A percentile compares a stretch with the other conserved stretches of the same genome.
phyloP scores from a whole-genome alignment of 1,140 invertebrate species.

The Heliothis virescens region DNA sequence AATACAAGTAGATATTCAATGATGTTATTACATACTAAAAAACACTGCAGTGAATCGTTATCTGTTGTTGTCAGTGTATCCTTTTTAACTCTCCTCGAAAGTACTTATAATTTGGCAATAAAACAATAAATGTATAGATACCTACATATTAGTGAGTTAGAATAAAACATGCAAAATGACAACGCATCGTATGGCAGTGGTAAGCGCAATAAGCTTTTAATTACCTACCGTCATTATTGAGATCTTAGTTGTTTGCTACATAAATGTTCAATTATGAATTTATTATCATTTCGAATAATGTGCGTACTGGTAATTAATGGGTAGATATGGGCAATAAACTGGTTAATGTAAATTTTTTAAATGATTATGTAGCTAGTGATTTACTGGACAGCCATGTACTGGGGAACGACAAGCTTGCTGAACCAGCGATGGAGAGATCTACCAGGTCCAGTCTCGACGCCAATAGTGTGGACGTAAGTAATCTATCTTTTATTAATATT shows the following conservation, averaged over 20 bases:
- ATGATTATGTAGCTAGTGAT: slow-evolving; percentile 80
- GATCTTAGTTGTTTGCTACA: slow-evolving; percentile 54
- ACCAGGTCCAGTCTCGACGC: slow-evolving; percentile 78
- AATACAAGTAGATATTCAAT: slow-evolving; percentile 40
- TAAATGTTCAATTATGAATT: slow-evolving; percentile 58
- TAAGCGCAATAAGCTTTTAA: slow-evolving; percentile 51
- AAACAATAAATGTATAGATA: background rate
- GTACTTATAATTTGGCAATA: background rate
- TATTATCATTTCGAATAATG: slow-evolving; percentile 76
- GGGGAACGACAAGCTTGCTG: slow-evolving; percentile 75
- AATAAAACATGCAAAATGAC: slow-evolving; percentile 73
- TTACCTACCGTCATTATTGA: slow-evolving; percentile 61
- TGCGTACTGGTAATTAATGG: slow-evolving; percentile 72
- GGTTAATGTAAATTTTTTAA: slow-evolving; percentile 76
- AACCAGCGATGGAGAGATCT: slow-evolving; percentile 77
- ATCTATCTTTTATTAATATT: slow-evolving; percentile 8
- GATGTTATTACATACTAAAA: slow-evolving; percentile 41
- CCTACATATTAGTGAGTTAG: background rate
- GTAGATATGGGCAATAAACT: slow-evolving; percentile 81
- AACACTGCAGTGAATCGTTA: slow-evolving; percentile 42
- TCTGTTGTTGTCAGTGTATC: slow-evolving; percentile 38
- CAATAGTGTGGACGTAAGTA: slow-evolving; percentile 84
- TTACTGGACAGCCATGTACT: slow-evolving; percentile 82
- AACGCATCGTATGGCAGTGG: slow-evolving; percentile 78
- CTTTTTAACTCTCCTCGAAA: slow-evolving; percentile 30